Evolutionary conservation across 1,140 invertebrate species (phyloP), one percentile per base, ranked within the genome.

Genomic region (Brachionus rotundiformis): DNA sequence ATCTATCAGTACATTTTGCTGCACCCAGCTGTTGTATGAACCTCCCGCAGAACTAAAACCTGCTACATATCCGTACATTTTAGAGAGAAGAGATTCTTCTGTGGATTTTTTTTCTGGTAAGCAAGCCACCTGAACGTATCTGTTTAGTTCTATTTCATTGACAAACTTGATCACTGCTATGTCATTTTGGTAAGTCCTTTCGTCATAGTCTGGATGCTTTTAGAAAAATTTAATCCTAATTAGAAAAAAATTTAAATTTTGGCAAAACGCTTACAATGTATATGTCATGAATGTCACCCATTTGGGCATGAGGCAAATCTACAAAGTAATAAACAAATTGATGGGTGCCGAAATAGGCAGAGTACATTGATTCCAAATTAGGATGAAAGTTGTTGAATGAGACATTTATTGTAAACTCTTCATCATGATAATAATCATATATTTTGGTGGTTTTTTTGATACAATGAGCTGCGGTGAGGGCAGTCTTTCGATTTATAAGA

Each of bases 361-460:
- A 59, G 19, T 59, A 79, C 4, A 79, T 79, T 1, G 76, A 79
- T 13, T 79, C 76, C 44, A 54, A 59, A 27, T 23, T 59, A 10
- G 59, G 47, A 79, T 59, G 59, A 39, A 79, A 59, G 19, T 79
- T 79, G 19, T 79, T 79, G 13, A 63, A 59, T 31, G 44, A 59
- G 36, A 79, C 47, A 10, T 54, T 54, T 13, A 79, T 29, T n/a
- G n/a, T 27, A 39, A 31, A 79, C 31, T 54, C 54, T 63, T 61
- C 36, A 27, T n/a, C 25, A 59, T 59, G 33, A 36, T 3, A 59
- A 6, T 11, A 79, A 39, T 59, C 25, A 25, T 31, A 79, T 4
- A 31, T n/a, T 19, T 31, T 6, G 8, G n/a, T 31, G 11, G 13
- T 31, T 59, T 33, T 79, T 23, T 23, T 79, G 3, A 79, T 23